Base-by-base conservation (phyloP, 2,888 invertebrate species). In the Meiosimyza decipiens region DNA sequence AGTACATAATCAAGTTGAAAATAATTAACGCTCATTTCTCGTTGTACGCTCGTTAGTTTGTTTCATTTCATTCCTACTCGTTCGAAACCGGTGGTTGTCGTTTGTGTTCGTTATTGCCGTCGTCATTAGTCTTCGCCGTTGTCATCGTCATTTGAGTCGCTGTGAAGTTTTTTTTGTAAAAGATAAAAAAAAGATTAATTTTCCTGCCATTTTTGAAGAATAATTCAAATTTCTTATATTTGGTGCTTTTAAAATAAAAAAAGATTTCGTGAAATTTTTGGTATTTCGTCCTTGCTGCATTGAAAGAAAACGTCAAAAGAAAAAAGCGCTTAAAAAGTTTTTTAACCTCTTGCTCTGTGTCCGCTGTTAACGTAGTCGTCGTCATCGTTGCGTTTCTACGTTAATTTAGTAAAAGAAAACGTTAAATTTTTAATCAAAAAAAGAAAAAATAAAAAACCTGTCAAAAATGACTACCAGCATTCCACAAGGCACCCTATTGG, bases 401-500 rank as follows among this genome's bases (percentile, higher is more conserved):
- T 40, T 40, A 40, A 40, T 40, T 40, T 40, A 7, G 40, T 40
- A 73, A 65, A 69, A 59, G 22, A 57, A 74, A 74, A 72, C 71
- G 70, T 63, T 72, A 63, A 70, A 71, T 54, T 13, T 67, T 22
- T 33, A 63, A 18, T 62, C 50, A 57, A 59, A 63, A 50, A 71
- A 54, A 63, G 60, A 70, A 79, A 74, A 72, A 75, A 73, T 49
- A 74, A 69, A 67, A 62, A 75, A 73, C 74, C 75, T 81, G 79
- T 78, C 78, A 82, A 83, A 75, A 77, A 95, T 95, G 95, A 93
- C 95, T 90, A 92, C 94, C 88, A 94, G 93, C 89, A 92, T 95
- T 90, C 93, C 94, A 88, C 96, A 96, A 90, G 96, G 96, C 87
- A 94, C 95, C 85, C 93, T 98, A 83, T 90, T 99, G 88, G 97